phyloP scores from a whole-genome alignment of 1,140 invertebrate species.

The Helicoverpa armigera region DNA sequence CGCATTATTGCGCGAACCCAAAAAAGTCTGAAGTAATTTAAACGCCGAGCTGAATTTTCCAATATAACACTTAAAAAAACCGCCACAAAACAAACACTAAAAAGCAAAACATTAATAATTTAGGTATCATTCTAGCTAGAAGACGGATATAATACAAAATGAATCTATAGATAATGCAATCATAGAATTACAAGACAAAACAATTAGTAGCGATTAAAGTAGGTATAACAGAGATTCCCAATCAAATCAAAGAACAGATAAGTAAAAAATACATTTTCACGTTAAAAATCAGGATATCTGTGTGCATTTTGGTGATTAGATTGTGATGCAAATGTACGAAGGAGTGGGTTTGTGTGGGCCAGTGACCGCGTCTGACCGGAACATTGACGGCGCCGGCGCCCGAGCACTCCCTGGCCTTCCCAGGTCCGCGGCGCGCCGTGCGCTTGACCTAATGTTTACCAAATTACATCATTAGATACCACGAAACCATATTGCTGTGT shows the following conservation, averaged over 20 bases:
- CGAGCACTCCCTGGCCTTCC: conserved; percentile 14
- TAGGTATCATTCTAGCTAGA: no score
- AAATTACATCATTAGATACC: conserved; percentile 2
- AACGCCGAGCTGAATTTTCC: no score
- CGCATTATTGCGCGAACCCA: not conserved
- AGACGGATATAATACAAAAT: no score
- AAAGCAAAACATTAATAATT: no score
- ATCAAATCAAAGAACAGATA: not conserved
- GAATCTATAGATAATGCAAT: no score
- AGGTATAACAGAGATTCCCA: no score
- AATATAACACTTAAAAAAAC: no score
- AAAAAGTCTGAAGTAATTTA: not conserved
- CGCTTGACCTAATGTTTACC: conserved; percentile 29
- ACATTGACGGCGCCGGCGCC: conserved; percentile 9
- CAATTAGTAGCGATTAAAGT: no score
- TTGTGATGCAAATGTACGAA: conserved; percentile 33
- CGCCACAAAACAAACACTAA: no score
- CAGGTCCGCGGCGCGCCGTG: not conserved
- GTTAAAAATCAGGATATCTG: not conserved
- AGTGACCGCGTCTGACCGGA: conserved; percentile 57
- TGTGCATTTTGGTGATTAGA: not conserved
- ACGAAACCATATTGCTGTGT: not conserved
- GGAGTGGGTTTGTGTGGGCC: conserved; percentile 54
- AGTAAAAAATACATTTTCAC: not conserved
- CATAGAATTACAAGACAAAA: no score